Base-by-base conservation (phyloP, 2,888 invertebrate genomes). In the Poecilus cupreus region DNA sequence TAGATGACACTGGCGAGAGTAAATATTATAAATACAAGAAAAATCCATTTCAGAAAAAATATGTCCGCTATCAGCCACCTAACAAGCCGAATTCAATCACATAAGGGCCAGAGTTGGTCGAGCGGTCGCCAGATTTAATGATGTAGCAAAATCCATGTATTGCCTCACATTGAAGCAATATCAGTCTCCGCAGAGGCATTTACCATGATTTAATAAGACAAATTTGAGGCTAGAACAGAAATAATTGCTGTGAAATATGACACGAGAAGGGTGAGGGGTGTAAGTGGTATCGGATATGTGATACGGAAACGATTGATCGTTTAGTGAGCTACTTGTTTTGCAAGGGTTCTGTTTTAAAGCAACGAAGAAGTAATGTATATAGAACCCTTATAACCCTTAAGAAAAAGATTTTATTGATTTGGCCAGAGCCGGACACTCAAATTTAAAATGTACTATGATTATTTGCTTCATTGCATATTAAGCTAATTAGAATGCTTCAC, bases 221-320 rank as follows among this genome's bases (percentile, higher is more conserved):
- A 80, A 83, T 82, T 83, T 46, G 77, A 78, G 64, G 76, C 22
- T 81, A 82, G 81, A 80, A 83, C 74, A 78, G 82, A 83, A 82
- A 83, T 84, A 83, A 84, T 83, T 83, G 83, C 81, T 83, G 70
- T 83, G 84, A 84, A 83, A 83, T 83, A 83, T 83, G 84, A 83
- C 54, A 74, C 81, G 70, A 54, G 80, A 6, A 46, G 46, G 13
- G 51, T 26, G 49, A 24, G 82, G n/a, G 75, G 82, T 78, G 82
- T 37, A 80, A 84, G 84, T 84, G 83, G 78, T 83, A 84, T 84
- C 84, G 84, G 84, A 84, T 84, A 83, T 84, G 84, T 83, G 83
- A 82, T 83, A 82, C 84, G 84, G 84, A 84, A 84, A 84, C 83
- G 83, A 82, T 82, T 80, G 82, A 83, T 84, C 84, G 82, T 84